Evolutionary conservation across 2,113 vertebrate genomes (phyloP), one percentile per base, ranked within the genome.

Genomic region (Axis porcinus): DNA sequence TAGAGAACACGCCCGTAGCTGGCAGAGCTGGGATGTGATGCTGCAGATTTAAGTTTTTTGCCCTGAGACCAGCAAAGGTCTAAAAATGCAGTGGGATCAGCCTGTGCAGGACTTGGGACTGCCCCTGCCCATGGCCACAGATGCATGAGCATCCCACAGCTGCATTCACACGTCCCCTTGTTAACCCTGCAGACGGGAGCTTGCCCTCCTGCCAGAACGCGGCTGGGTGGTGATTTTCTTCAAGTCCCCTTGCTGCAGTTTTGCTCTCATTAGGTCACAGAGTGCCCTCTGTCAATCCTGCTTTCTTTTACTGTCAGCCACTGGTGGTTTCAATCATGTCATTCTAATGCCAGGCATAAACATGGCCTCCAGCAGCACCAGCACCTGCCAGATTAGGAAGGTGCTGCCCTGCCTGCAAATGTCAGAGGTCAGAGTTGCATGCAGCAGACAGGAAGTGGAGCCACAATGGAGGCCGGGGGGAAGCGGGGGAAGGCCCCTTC

Each of bases 371-470:
- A 30, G 28, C 33, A 3, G 50, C 10, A 12, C 85, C 8, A 45
- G 28, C 30, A 40, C 52, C 60, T 64, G 67, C 57, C 78, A 16
- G 12, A 5, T 89, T 33, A 79, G 64, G 50, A 76, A 58, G 1
- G 15, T 30, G 57, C 14, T 36, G 5, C n/a, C 79, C 52, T 17
- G 84, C 57, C 40, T 28, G 64, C 17, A 11, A 4, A 27, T 14
- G 30, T 13, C 89, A 85, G 47, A 52, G 67, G 21, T 70, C 89
- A 6, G 36, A 76, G 55, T 15, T 54, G 33, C 82, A 40, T 5
- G 0, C 0, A 3, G 21, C 0, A 0, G 14, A 14, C 36, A 45
- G 83, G 40, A 81, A 33, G 21, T 3, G 4, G 47, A 54, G 21
- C 57, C 17, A 33, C 21, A 23, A 2, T 3, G 27, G 47, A 40